These are phyloP conservation scores for Myiothlypis coronata DNA, from an alignment of 2,797 vertebrate genomes.

Conservation along the genomic window DNA sequence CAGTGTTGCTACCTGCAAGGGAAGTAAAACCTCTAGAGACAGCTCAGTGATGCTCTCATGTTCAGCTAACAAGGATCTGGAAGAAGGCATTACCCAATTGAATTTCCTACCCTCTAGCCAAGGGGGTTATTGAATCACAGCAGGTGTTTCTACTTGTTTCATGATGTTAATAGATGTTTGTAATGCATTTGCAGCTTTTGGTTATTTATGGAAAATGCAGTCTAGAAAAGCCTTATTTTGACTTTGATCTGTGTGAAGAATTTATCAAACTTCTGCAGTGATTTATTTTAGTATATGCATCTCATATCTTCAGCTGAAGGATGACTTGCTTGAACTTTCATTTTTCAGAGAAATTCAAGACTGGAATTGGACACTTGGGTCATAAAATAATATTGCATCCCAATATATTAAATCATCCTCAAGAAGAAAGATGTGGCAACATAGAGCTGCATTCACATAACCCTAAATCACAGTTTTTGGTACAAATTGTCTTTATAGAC, in stretches of 20 bases:
- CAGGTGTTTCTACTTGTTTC: not conserved
- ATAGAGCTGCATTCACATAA: not conserved
- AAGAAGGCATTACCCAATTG: not conserved
- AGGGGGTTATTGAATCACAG: not conserved
- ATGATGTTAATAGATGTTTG: not conserved
- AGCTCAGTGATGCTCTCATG: not conserved
- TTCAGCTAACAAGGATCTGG: not conserved
- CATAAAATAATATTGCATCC: not conserved
- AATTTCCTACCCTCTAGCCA: not conserved
- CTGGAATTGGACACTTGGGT: not conserved
- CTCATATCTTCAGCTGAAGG: not conserved
- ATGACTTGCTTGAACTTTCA: not conserved
- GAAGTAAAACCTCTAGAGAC: not conserved
- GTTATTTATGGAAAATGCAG: not conserved
- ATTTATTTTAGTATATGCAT: not conserved
- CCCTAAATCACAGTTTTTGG: conserved; percentile 35
- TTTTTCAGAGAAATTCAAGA: not conserved
- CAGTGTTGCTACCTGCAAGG: not conserved
- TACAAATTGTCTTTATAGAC: conserved; percentile 55
- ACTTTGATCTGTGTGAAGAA: not conserved
- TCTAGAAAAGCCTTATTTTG: not conserved
- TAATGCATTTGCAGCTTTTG: not conserved
- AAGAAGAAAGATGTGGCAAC: not conserved
- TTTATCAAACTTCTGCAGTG: not conserved
- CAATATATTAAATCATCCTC: not conserved